Conservation (phyloP, 2,113 vertebrate genomes). For the Terrapene triunguis region DNA sequence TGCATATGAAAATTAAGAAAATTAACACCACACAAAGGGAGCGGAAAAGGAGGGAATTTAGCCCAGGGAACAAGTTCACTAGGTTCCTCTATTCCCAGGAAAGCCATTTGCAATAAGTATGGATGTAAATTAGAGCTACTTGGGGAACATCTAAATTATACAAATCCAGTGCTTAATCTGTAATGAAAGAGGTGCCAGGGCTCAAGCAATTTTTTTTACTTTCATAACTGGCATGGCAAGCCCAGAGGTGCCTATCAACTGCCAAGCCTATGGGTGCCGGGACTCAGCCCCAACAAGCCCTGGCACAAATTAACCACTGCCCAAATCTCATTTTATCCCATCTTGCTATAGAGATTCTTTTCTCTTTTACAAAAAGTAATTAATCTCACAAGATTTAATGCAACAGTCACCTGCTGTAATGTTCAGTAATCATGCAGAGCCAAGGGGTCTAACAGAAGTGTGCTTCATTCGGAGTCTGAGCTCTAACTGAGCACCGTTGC, state of each 20-base stretch:
- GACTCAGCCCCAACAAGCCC: too few relatives aligned
- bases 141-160: neutral
- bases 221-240: too few relatives aligned
- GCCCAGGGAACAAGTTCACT: neutral
- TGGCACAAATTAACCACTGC: neutral
- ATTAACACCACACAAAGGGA: neutral
- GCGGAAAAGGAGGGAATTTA: neutral
- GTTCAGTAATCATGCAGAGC: neutral
- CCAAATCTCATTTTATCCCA: neutral
- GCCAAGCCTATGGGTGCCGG: too few relatives aligned
- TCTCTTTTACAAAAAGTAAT: neutral
- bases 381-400: neutral
- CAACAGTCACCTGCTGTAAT: neutral
- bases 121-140: neutral
- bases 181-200: too few relatives aligned
- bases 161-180: too few relatives aligned
- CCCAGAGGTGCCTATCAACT: too few relatives aligned
- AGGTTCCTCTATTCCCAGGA: neutral
- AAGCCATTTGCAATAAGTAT: neutral
- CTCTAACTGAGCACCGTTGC: neutral
- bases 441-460: neutral
- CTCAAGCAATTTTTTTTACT: too few relatives aligned
- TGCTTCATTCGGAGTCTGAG: neutral
- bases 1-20: neutral
- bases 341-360: neutral